Evolutionary conservation across 2,797 vertebrate species (phyloP), one percentile per base, ranked within the genome.

Genomic region (Microctenopoma steveboyesi): DNA sequence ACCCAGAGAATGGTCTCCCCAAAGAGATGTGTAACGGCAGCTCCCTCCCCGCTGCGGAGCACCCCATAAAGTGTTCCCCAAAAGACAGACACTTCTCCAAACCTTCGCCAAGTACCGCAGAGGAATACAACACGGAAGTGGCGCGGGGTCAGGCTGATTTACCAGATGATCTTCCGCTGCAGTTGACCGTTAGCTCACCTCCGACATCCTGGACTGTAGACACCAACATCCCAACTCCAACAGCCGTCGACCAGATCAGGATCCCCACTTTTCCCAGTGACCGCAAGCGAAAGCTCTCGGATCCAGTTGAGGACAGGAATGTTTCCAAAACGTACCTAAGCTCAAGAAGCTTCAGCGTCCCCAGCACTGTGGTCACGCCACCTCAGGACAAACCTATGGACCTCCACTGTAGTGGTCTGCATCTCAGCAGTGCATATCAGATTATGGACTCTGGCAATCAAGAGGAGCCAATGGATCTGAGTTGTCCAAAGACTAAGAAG

Each of bases 401-500:
- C 88, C 91, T 94, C 12, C 93, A 94, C 76, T 92, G 82, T 53
- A 88, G 83, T 2, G 76, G 75, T 47, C 65, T 79, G 1, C 81
- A 72, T 28, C 75, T 35, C 50, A 69, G 69, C 86, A 75, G 69
- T 9, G 37, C 79, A 7, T 89, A 81, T 30, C 86, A 86, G 33
- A 74, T 64, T 7, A 88, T 92, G 72, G 95, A 96, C 83, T 56
- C 74, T 5, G 66, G 74, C 1, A 93, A 95, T 89, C 95, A 96
- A 69, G 97, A 99, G 7, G 96, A 99, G 77, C 97, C 98, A 22
- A 99, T 99, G 90, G 98, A 99, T 90, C 95, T 99, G 81, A 97
- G 97, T 89, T 97, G 96, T 43, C 95, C 96, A 72, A 98, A 96
- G 83, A 92, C 95, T 22, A 96, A 95, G 76, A 88, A 82, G 0